Evolutionary conservation across 2,113 vertebrate genomes (phyloP).

Genomic region (Sigmodon hispidus): DNA sequence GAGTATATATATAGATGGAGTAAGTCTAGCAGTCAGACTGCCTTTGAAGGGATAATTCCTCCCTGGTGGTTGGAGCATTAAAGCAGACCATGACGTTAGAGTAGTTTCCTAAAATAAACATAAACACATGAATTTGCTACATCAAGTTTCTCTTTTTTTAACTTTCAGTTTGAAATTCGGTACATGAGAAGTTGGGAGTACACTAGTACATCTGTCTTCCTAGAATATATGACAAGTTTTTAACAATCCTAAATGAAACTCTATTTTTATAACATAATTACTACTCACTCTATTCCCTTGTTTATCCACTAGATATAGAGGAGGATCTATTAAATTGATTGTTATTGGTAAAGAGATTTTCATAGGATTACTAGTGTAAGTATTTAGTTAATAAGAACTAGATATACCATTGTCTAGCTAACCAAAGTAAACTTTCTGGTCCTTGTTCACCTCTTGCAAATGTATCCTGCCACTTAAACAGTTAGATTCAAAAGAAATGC

Average conservation of each 20-base stretch:
- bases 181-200: neutral
- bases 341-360: neutral
- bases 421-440: neutral
- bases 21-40: neutral
- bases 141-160: neutral
- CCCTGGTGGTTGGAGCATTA: neutral
- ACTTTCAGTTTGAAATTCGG: neutral
- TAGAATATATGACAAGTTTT: neutral
- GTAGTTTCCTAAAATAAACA: neutral
- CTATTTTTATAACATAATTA: neutral
- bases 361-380: neutral
- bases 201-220: neutral
- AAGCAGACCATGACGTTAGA: neutral
- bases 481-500: neutral
- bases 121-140: neutral
- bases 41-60: neutral
- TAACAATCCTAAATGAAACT: constrained; percentile 12
- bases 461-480: neutral
- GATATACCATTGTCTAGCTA: neutral
- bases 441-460: neutral
- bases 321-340: neutral
- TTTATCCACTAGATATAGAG: neutral
- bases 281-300: neutral
- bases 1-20: neutral
- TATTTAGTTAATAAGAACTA: neutral